Evolutionary conservation across 2,888 invertebrate species (phyloP), one percentile per base, ranked within the genome.

Genomic region (Drosophila buzzatii): DNA sequence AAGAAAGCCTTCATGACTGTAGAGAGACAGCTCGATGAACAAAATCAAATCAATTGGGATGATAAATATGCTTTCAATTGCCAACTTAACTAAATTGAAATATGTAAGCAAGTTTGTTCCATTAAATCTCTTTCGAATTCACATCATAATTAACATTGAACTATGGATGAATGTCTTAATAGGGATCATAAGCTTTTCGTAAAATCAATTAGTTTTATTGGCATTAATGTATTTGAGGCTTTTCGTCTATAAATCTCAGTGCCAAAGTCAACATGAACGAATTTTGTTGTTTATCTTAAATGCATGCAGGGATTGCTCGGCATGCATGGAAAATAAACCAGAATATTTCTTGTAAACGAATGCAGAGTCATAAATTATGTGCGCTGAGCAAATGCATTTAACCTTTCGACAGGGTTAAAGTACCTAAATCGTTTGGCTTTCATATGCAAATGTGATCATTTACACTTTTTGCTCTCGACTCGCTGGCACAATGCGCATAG

Each of bases 301-400:
- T 58, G 51, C 41, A 65, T 18, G 56, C 1, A 27, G 6, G 27
- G 5, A 6, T 16, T 57, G 18, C 35, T 56, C 27, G 44, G 31
- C 12, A 12, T 18, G 6, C 63, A 47, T 45, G 65, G 49, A 66
- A 60, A 52, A 5, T 52, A 18, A 20, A 7, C 1, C 8, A 14
- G 45, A 45, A 8, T 51, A 51, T 31, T 39, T 44, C 31, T 41
- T 52, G 58, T 47, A 51, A 42, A 45, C 33, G n/a, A 41, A 61
- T 44, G 39, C 73, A 81, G 62, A 60, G 56, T 59, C 62, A 73
- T 77, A 80, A 83, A 69, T 70, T 61, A 59, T 67, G 63, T 35
- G 65, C 64, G 52, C 57, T 62, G 31, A 57, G 56, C 57, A 64
- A 70, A 89, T 85, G 76, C 86, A 76, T 85, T 88, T 79, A 76